A percentile compares a stretch with the other conserved stretches of the same genome.
These are phyloP conservation scores for Magallana gigas DNA, from an alignment of 1,140 invertebrate genomes.

Conservation along the genomic window DNA sequence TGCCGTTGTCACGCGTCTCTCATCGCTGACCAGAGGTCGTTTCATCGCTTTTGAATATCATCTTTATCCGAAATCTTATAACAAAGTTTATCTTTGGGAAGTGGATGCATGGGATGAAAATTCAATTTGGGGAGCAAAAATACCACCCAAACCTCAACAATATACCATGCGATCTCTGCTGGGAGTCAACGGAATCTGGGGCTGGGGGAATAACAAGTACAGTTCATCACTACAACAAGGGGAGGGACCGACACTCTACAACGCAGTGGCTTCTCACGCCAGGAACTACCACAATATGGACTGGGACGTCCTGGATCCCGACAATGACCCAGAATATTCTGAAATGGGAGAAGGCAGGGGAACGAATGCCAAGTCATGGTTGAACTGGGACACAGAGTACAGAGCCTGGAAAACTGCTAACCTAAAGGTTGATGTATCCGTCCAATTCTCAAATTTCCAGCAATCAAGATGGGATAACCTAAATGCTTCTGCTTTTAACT, in stretches of 20 bases:
- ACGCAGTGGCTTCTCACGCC: slow-evolving; percentile 61
- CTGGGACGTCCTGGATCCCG: slow-evolving; percentile 67
- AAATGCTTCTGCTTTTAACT: slow-evolving; percentile 56
- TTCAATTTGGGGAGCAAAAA: slow-evolving; percentile 56
- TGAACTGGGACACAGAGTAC: slow-evolving; percentile 71
- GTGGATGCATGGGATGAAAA: slow-evolving; percentile 65
- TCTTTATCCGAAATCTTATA: slow-evolving; percentile 50
- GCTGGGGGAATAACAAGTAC: slow-evolving; percentile 64
- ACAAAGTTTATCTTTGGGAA: slow-evolving; percentile 65
- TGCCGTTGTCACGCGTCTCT: slow-evolving; percentile 50
- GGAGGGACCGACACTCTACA: slow-evolving; percentile 63
- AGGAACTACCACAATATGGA: slow-evolving; percentile 69
- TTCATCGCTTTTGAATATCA: slow-evolving; percentile 60
- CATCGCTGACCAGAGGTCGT: background rate
- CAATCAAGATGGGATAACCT: slow-evolving; percentile 59
- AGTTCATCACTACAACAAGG: slow-evolving; percentile 47
- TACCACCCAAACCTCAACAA: slow-evolving; percentile 47
- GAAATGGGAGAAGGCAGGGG: slow-evolving; percentile 63
- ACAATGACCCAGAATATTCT: slow-evolving; percentile 59
- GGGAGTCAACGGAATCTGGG: slow-evolving; percentile 72
- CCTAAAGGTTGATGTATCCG: slow-evolving; percentile 60
- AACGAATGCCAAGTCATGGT: slow-evolving; percentile 64
- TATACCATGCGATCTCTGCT: slow-evolving; percentile 57
- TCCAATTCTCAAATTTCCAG: slow-evolving; percentile 66
- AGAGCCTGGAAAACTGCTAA: slow-evolving; percentile 57